Base-by-base conservation (phyloP, 2,888 invertebrate genomes). In the Seira musarum region DNA sequence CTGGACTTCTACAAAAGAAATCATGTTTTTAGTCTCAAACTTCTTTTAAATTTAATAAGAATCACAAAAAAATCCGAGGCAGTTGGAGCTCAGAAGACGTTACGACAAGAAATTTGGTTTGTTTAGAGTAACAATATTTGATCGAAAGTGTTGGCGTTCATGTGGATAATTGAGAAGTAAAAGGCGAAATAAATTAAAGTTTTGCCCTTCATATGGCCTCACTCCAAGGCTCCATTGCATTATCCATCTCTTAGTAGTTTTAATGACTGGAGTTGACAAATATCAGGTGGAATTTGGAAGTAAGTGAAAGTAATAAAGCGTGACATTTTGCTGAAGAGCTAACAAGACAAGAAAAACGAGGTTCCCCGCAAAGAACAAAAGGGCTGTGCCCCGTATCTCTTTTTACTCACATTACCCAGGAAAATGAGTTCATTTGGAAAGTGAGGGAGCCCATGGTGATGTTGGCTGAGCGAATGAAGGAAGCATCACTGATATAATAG, bases 281-380 rank as follows among this genome's bases (percentile, higher is more conserved):
- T 60, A 60, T 22, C 60, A 60, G 60, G 60, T 60, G 22, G 8
- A 60, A 60, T 60, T 66, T 67, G 74, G 30, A 24, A 67, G 61
- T 67, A 15, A 61, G 40, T 67, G 46, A 67, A 60, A 75, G 74
- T 68, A 75, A 75, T 75, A 75, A 75, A 75, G 57, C 74, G 74
- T 75, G 67, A 68, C 74, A 49, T 75, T 75, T 65, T 67, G 60
- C 46, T 22, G 60, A 60, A 22, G 60, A 60, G 60, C 60, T 60
- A 21, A 21, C 60, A 60, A 60, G 60, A 60, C 60, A 60, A 60
- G 21, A 60, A 60, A 60, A 60, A 60, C 60, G 60, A 60, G 22
- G 60, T 22, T 60, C 60, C 22, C 60, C 60, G n/a, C 74, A 75
- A 75, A 75, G 74, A 75, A 75, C 74, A 75, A 75, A 75, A 68